A percentile compares a stretch with the other conserved stretches of the same genome.
These are phyloP conservation scores for Dromiciops gliroides DNA, from an alignment of 2,113 vertebrate species.

Conservation along the genomic window DNA sequence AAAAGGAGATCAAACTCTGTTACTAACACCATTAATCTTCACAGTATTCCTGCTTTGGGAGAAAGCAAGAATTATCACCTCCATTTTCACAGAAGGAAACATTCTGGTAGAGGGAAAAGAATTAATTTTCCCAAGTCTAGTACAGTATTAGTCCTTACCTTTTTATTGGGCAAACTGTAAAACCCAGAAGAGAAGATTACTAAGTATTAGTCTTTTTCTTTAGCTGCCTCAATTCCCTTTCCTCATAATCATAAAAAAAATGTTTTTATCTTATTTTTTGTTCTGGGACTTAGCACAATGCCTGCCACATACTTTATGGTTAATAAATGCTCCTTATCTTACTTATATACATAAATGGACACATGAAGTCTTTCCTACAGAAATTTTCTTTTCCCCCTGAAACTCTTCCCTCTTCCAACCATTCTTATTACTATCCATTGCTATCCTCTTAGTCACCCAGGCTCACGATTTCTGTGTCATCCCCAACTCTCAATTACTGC, in stretches of 20 bases:
- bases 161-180: not conserved
- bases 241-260: not conserved
- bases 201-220: not conserved
- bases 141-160: not conserved
- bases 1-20: not conserved
- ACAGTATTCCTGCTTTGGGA: constrained; percentile 31
- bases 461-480: not conserved
- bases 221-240: not conserved
- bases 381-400: not conserved
- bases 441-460: not conserved
- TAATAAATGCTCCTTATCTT: not conserved
- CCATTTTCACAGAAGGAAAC: not conserved
- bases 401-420: too few relatives aligned
- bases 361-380: not conserved
- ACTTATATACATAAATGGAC: not conserved
- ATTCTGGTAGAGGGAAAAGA: not conserved
- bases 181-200: not conserved
- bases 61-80: not conserved
- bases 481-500: not conserved
- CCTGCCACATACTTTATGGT: not conserved
- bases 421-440: not conserved
- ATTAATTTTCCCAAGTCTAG: not conserved
- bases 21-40: constrained; percentile 55
- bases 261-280: not conserved
- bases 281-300: not conserved